Evolutionary conservation across 2,888 invertebrate genomes (phyloP).

Genomic region (Phyllotreta cruciferae): DNA sequence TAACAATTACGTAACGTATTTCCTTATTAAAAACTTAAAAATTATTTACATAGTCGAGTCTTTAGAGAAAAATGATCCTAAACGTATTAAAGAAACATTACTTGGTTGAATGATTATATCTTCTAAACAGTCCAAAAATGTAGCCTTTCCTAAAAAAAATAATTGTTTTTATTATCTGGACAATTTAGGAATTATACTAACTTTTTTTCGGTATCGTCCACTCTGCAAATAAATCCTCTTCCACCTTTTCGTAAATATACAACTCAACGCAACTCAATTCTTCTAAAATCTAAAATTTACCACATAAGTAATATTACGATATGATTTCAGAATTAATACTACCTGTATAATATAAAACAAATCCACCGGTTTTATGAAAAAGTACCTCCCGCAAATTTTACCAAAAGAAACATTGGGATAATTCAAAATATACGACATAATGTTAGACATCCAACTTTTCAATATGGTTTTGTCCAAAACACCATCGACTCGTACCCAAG

Average conservation of each 20-base stretch:
- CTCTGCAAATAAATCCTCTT: slow-evolving; percentile 59
- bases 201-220: slow-evolving; percentile 36
- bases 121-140: slow-evolving; percentile 48
- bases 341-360: slow-evolving; percentile 70
- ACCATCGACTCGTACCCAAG: slow-evolving; percentile 81
- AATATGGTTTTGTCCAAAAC: slow-evolving; percentile 71
- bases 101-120: slow-evolving; percentile 45
- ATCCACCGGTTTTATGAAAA: slow-evolving; percentile 71
- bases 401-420: slow-evolving; percentile 66
- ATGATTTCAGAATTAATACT: slow-evolving; percentile 23
- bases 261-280: slow-evolving; percentile 65
- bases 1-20: too few relatives aligned
- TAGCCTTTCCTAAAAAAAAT: slow-evolving; percentile 45
- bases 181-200: slow-evolving; percentile 35
- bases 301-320: slow-evolving; percentile 39
- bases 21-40: not conserved
- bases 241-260: slow-evolving; percentile 54
- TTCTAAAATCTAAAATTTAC: slow-evolving; percentile 62
- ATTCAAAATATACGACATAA: slow-evolving; percentile 71
- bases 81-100: slow-evolving; percentile 40
- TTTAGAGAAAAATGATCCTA: slow-evolving; percentile 46
- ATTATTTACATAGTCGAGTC: slow-evolving; percentile 8
- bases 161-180: too few relatives aligned
- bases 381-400: slow-evolving; percentile 67
- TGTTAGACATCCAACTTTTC: slow-evolving; percentile 71